Base-by-base conservation (phyloP, 2,797 vertebrate species). In the Sebastes matsubarae region DNA sequence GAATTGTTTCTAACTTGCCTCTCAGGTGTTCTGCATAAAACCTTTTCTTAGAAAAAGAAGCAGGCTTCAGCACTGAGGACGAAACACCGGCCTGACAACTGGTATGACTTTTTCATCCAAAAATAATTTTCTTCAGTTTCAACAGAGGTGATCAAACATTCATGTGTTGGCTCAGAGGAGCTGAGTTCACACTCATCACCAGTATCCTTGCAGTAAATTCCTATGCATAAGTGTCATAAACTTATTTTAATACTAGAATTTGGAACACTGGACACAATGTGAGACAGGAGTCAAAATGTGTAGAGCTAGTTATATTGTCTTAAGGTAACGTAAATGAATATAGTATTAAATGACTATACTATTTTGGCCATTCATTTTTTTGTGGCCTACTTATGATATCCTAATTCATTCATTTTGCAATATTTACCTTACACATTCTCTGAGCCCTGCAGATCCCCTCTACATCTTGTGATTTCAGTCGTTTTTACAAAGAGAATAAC, bases 81-180 rank as follows among this genome's bases (percentile, higher is more conserved):
- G 5, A 72, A 72, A 55, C 52, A n/a, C 12, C 10, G 27, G 5
- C 32, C 34, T 57, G 27, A 64, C 30, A 63, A 50, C 27, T 16
- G 14, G 42, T 63, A 46, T 64, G 46, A 63, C 46, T 10, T 10
- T 30, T n/a, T 25, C 22, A 16, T 27, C 46, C 16, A 55, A 55
- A 55, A 22, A 22, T 12, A 55, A 52, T n/a, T 46, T 34, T 46
- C 46, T 52, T 52, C 46, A 27, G 42, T 32, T 68, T 55, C 54
- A 59, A 13, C 46, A 32, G 71, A 27, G 16, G 70, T 6, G 57
- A 61, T 52, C 13, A 34, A 59, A 79, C n/a, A 27, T 71, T 58
- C 8, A 32, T 14, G 68, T 4, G 2, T 6, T 32, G 50, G n/a
- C 68, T 57, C 9, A 5, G 63, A 46, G 42, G 42, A 46, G 16